Conservation (phyloP, 2,113 vertebrate species). For the Gavialis gangeticus region DNA sequence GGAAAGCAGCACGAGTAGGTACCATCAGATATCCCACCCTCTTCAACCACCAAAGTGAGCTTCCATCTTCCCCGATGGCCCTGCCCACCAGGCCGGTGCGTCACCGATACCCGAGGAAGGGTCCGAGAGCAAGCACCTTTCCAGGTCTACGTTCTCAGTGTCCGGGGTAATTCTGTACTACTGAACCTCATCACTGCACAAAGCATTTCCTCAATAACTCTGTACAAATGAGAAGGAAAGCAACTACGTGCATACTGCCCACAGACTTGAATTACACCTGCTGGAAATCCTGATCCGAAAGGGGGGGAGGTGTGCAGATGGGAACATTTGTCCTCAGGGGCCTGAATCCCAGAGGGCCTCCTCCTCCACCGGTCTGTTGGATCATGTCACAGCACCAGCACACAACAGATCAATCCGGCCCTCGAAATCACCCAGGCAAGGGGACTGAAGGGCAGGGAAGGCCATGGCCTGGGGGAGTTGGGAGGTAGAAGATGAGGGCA, state of each 20-base stretch:
- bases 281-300: neutral
- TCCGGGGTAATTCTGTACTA: neutral
- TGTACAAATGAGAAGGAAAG: neutral
- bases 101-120: neutral
- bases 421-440: neutral
- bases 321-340: neutral
- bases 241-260: neutral
- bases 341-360: neutral
- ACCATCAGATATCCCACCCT: neutral
- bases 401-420: neutral
- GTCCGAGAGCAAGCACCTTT: neutral
- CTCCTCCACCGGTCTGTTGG: accelerated
- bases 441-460: neutral
- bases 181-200: neutral
- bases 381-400: neutral
- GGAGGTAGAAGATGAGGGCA: neutral
- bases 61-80: neutral
- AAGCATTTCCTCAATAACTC: neutral
- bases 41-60: neutral
- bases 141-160: neutral
- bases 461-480: neutral
- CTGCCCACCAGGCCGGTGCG: neutral
- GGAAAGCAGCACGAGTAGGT: neutral
- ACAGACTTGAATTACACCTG: neutral
- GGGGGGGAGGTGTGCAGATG: neutral